Evolutionary conservation across 64 coral and sea anemone species (phyloP).

Genomic region (Hydrozoanthus tunicans): DNA sequence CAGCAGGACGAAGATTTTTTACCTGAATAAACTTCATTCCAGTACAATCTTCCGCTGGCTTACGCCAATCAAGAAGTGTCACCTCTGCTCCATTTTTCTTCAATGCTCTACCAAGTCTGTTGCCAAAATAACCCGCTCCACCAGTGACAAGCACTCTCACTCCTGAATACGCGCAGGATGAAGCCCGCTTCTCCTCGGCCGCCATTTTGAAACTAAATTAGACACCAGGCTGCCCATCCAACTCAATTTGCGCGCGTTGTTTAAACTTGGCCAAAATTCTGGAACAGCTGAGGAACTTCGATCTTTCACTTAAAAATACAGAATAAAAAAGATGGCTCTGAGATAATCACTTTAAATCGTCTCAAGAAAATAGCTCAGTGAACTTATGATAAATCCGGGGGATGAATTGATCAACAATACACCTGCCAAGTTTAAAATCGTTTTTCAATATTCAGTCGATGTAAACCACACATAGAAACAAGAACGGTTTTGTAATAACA

Average conservation of each 20-base stretch:
- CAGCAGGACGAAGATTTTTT: neutral
- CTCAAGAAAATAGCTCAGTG: too few species aligned
- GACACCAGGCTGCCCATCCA: neutral
- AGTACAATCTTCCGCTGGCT: conserved; percentile 1
- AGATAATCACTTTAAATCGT: too few species aligned
- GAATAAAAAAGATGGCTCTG: too few species aligned
- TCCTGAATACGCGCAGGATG: neutral
- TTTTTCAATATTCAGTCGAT: too few species aligned
- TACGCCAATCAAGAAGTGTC: conserved; percentile 65
- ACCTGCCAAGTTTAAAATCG: too few species aligned
- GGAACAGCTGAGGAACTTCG: too few species aligned
- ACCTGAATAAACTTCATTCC: conserved; percentile 62
- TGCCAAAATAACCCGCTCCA: conserved; percentile 84
- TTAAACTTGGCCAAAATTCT: too few species aligned
- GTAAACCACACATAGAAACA: too few species aligned
- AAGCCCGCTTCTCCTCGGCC: neutral
- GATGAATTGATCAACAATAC: too few species aligned
- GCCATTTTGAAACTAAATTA: conserved; percentile 45
- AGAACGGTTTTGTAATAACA: too few species aligned
- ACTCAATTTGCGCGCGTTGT: neutral
- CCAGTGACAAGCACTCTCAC: conserved; percentile 64
- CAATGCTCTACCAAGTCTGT: conserved; percentile 60
- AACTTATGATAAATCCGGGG: too few species aligned
- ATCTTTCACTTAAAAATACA: too few species aligned
- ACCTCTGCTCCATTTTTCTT: conserved; percentile 69